These are phyloP conservation scores for Ectropis crepuscularia DNA, from an alignment of 2,888 invertebrate genomes.

Conservation along the genomic window DNA sequence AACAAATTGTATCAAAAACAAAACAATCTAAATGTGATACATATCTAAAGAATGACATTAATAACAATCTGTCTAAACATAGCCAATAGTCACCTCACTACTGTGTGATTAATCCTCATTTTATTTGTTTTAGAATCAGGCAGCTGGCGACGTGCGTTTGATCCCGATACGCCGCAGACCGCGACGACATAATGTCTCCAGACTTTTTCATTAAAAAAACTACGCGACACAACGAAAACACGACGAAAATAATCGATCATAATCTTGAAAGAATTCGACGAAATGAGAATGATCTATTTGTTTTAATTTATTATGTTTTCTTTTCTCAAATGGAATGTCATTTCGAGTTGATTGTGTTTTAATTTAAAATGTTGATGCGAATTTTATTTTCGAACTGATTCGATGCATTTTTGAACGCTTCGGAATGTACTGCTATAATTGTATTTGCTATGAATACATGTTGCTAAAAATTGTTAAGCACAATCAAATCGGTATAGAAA, in stretches of 20 bases:
- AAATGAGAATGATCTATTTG: constrained; percentile 62
- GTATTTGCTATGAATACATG: too few relatives aligned
- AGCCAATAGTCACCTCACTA: constrained; percentile 64
- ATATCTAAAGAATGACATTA: constrained; percentile 25
- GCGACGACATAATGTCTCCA: constrained; percentile 73
- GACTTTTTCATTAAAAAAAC: constrained; percentile 57
- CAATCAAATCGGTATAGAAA: too few relatives aligned
- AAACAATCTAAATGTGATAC: neutral
- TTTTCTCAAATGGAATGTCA: constrained; percentile 27
- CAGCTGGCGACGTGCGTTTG: constrained; percentile 76
- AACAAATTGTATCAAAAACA: neutral
- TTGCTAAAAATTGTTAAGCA: too few relatives aligned
- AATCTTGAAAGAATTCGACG: constrained; percentile 70
- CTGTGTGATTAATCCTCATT: constrained; percentile 79
- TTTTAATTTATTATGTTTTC: constrained; percentile 51
- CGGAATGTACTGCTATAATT: too few relatives aligned
- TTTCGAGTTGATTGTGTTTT: constrained; percentile 29
- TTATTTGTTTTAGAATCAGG: constrained; percentile 80
- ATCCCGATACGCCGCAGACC: constrained; percentile 75
- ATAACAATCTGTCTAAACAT: constrained; percentile 32
- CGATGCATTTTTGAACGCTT: constrained; percentile 5
- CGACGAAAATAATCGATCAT: constrained; percentile 80
- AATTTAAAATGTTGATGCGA: constrained; percentile 34
- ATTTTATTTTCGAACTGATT: constrained; percentile 12
- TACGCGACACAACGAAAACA: constrained; percentile 66